These are phyloP conservation scores for Channa argus DNA, from an alignment of 2,113 vertebrate genomes.

Conservation along the genomic window DNA sequence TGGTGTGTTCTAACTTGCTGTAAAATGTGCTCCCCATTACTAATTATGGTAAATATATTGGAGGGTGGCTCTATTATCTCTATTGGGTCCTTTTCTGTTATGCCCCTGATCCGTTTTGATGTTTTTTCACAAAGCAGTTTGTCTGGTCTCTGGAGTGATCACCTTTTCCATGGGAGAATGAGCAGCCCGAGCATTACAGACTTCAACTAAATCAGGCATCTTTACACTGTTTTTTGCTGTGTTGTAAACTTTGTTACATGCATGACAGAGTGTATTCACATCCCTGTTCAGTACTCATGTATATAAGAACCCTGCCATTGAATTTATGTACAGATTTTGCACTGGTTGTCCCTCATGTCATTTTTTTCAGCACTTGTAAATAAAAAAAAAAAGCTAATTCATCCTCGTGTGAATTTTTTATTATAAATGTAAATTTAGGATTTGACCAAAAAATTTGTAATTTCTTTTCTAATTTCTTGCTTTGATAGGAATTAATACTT, in stretches of 20 bases:
- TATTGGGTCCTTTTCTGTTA: slow-evolving; percentile 42
- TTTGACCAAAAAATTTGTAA: neutral
- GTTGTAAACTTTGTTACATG: slow-evolving; percentile 79
- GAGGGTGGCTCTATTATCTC: slow-evolving; percentile 44
- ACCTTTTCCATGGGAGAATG: slow-evolving; percentile 33
- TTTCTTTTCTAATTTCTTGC: neutral
- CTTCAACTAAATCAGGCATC: slow-evolving; percentile 46
- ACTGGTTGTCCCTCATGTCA: slow-evolving; percentile 77
- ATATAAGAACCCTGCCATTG: slow-evolving; percentile 77
- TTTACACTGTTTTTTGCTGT: slow-evolving; percentile 68
- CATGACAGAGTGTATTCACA: slow-evolving; percentile 71
- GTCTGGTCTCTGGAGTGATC: slow-evolving; percentile 24
- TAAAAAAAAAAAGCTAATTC: slow-evolving; percentile 70
- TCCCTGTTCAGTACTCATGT: slow-evolving; percentile 76
- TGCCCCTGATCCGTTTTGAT: slow-evolving; percentile 21
- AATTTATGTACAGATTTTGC: slow-evolving; percentile 86
- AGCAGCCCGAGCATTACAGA: slow-evolving; percentile 53
- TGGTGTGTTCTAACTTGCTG: slow-evolving; percentile 61
- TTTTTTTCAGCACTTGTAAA: slow-evolving; percentile 84
- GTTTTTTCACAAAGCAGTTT: slow-evolving; percentile 42
- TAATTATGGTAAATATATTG: slow-evolving; percentile 42
- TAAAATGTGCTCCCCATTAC: slow-evolving; percentile 45
- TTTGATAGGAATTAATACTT: neutral
- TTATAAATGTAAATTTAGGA: neutral
- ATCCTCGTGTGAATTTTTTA: slow-evolving; percentile 23